Evolutionary conservation across 1,140 invertebrate species (phyloP).

Genomic region (Dysdera silvatica): DNA sequence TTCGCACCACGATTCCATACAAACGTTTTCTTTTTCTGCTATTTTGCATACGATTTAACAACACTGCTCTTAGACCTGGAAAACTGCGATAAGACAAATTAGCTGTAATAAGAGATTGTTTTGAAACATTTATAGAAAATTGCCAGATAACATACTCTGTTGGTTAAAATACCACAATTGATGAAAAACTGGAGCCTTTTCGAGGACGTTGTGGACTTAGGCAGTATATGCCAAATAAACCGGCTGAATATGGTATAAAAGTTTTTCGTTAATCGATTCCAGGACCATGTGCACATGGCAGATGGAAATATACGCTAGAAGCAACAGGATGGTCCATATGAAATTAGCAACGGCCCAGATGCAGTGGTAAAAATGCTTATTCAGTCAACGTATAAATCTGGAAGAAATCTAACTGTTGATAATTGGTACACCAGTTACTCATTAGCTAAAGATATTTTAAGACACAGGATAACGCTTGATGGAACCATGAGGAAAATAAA

Average conservation of each 20-base stretch:
- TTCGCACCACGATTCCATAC: neutral
- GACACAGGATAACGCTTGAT: constrained; percentile 20
- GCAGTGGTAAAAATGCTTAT: constrained; percentile 14
- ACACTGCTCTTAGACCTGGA: neutral
- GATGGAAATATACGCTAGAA: constrained; percentile 31
- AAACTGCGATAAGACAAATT: constrained; percentile 15
- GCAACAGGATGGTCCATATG: constrained; percentile 26
- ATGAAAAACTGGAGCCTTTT: constrained; percentile 34
- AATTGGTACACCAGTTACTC: constrained; percentile 27
- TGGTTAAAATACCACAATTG: constrained; percentile 26
- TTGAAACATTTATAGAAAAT: constrained; percentile 30
- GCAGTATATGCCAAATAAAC: constrained; percentile 33
- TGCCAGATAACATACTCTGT: constrained; percentile 22
- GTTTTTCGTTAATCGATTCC: constrained; percentile 29
- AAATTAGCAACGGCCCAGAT: neutral
- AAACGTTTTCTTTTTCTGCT: constrained; percentile 15
- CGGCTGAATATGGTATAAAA: constrained; percentile 35
- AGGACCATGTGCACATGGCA: constrained; percentile 29
- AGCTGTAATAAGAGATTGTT: constrained; percentile 23
- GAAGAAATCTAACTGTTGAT: constrained; percentile 22
- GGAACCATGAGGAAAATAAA: constrained; percentile 28
- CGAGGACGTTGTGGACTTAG: constrained; percentile 29
- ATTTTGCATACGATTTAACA: constrained; percentile 20
- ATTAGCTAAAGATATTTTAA: constrained; percentile 20
- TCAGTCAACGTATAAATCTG: constrained; percentile 2